These are phyloP conservation scores for Clarias macrocephalus DNA, from an alignment of 2,113 vertebrate genomes.

Conservation along the genomic window DNA sequence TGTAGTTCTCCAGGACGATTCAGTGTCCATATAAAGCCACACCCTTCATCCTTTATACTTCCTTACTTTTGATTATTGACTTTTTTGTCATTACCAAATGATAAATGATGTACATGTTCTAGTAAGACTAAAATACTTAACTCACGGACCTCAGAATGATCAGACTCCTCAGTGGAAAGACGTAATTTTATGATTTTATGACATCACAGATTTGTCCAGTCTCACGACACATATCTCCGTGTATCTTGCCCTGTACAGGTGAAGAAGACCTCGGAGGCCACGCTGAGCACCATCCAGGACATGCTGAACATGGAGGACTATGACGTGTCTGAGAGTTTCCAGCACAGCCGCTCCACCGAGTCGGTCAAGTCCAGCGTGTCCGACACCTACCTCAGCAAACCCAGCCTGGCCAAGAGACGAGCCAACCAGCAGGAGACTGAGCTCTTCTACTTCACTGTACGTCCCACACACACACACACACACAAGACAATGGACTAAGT, in stretches of 20 bases:
- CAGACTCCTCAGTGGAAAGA: not conserved
- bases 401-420: conserved; percentile 93
- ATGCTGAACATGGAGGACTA: conserved; percentile 95
- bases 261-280: conserved; percentile 98
- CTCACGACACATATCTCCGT: not conserved
- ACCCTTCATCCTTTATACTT: not conserved
- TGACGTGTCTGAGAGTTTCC: conserved; percentile 96
- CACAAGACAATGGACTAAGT: not conserved
- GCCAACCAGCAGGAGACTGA: conserved; percentile 99
- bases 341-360: conserved; percentile 97
- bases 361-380: conserved; percentile 97
- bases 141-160: not conserved
- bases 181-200: not conserved
- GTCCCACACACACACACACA: not conserved
- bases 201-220: not conserved
- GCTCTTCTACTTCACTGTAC: conserved; percentile 98
- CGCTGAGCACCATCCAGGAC: conserved; percentile 93
- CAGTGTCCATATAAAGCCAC: not conserved
- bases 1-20: not conserved
- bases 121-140: not conserved
- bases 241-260: conserved; percentile 72
- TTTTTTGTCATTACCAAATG: not conserved
- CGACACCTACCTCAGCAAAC: conserved; percentile 97
- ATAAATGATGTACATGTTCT: not conserved
- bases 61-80: not conserved